Evolutionary conservation across 2,797 vertebrate genomes (phyloP).

Genomic region (Dallia pectoralis): DNA sequence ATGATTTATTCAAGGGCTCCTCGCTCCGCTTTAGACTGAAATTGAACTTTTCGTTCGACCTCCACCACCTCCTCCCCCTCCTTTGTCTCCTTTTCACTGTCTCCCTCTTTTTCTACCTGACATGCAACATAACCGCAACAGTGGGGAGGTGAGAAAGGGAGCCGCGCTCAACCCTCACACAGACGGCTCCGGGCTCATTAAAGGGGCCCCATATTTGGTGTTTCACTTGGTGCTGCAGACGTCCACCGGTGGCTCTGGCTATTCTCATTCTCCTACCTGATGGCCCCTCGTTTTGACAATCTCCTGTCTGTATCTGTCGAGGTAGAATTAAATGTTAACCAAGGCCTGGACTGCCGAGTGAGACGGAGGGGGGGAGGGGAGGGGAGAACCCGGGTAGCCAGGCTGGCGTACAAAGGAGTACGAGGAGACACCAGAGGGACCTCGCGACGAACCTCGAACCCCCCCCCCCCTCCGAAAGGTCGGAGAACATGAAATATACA

Average conservation of each 20-base stretch:
- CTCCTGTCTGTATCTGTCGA: constrained; percentile 60
- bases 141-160: constrained; percentile 47
- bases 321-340: constrained; percentile 70
- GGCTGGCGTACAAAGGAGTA: constrained; percentile 17
- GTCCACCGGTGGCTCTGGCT: constrained; percentile 46
- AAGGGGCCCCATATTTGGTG: constrained; percentile 28
- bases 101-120: constrained; percentile 42
- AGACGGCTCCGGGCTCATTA: constrained; percentile 68
- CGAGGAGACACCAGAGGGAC: background rate
- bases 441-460: constrained; percentile 12
- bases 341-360: constrained; percentile 33
- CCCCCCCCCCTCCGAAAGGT: constrained; percentile 28
- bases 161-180: constrained; percentile 35
- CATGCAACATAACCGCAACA: constrained; percentile 19
- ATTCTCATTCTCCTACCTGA: constrained; percentile 59
- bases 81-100: background rate
- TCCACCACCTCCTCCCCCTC: background rate
- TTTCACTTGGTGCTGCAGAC: constrained; percentile 33
- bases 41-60: constrained; percentile 45
- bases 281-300: constrained; percentile 53
- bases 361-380: background rate
- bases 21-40: constrained; percentile 40
- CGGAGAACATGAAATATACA: constrained; percentile 58
- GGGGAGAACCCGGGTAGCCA: constrained; percentile 54
- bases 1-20: constrained; percentile 67